Base-by-base conservation (phyloP, 2,888 invertebrate genomes). In the Oasisia sp. region DNA sequence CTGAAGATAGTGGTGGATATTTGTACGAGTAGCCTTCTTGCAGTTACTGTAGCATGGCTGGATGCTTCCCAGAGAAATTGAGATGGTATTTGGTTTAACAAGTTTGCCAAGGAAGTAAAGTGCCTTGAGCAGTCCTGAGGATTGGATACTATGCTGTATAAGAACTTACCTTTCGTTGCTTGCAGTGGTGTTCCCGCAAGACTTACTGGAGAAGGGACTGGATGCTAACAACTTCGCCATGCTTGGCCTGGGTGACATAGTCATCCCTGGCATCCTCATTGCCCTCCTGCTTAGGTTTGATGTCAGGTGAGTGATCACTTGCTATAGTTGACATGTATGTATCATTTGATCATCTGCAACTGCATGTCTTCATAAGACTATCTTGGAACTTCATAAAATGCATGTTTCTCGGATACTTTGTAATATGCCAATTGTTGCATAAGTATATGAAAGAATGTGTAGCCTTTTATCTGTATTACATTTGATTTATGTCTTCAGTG, bases 261-360 rank as follows among this genome's bases (percentile, higher is more conserved):
- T 99, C 58, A 98, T 99, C 94, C 99, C 99, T 7, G 99, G 99
- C 94, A 99, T 99, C 95, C 99, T 99, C 96, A 99, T 99, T 95
- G 99, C 99, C 0, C 97, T 99, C 44, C 97, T 99, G 91, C 97
- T 99, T 91, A 97, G 99, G 94, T 99, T 99, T 97, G 99, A 99
- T 97, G 97, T 98, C 96, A 97, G 97, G 97, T 97, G 14, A 50
- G 9, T 50, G 50, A 14, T 50, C 9, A 50, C 50, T 50, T 50
- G 50, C 7, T 74, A 14, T 50, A 12, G 12, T 50, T 50, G 9
- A 50, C 12, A 9, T 50, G 50, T 74, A 7, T 74, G 19, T 74
- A 27, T 19, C 14, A 19, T 27, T 74, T 14, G 0, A 3, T 0
- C 1, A 27, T n/a, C 74, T 27, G 27, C 74, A 74, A 7, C 27